Evolutionary conservation across 2,797 vertebrate genomes (phyloP), one percentile per base, ranked within the genome.

Genomic region (Trachurus trachurus): DNA sequence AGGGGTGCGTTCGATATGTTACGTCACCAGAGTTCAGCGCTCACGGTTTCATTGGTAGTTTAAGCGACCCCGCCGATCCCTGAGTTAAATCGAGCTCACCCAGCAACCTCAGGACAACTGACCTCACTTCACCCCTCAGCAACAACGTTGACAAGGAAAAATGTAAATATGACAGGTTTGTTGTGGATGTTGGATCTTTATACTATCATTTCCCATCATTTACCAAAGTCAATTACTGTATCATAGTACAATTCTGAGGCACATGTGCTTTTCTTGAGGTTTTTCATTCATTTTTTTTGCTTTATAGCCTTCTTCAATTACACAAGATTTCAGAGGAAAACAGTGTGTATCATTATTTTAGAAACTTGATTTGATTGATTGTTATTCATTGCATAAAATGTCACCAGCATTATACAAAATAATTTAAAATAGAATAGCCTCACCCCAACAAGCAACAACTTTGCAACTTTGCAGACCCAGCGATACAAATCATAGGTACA

Each of bases 11-110:
- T 91, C 42, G 74, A 0, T 87, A 81, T 76, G 0, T 0, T 0
- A 1, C 10, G 0, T 31, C n/a, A 2, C 0, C 0, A 13, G 1
- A 49, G 40, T 13, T 22, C 1, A n/a, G 0, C 2, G 1, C 2
- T 1, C 1, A 42, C 21, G 2, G 15, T 10, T 9, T 10, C 3
- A 0, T 0, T 12, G 9, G 11, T n/a, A 21, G 6, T 19, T 59
- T 26, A n/a, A n/a, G 7, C 37, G 16, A n/a, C 3, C 34, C 1
- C 1, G 7, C 31, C 22, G 13, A 16, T 21, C 16, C 6, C 16
- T 0, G 44, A 9, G 2, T 0, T 0, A 0, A 78, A 88, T 79
- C 56, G 66, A 81, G 52, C 54, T 16, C 52, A 74, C 22, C 37
- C 5, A 0, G 0, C 11, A 31, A 7, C 4, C 12, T 17, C 12